phyloP scores from a whole-genome alignment of 1,140 invertebrate species.

The Cataglyphis hispanica region DNA sequence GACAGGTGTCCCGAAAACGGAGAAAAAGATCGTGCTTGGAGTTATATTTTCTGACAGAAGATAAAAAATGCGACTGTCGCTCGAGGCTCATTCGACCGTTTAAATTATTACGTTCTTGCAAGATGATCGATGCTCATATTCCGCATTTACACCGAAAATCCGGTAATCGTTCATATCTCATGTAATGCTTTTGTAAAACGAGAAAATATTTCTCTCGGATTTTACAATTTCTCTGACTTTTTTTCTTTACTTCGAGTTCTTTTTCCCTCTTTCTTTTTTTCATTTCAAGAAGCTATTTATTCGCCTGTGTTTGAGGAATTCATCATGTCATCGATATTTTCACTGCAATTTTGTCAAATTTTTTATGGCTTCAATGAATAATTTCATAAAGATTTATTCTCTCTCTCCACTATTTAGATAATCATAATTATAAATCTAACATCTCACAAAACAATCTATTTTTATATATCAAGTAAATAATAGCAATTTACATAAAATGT shows the following conservation, averaged over 20 bases:
- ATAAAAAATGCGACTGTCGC: conserved; percentile 58
- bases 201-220: conserved; percentile 47
- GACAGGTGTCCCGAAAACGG: conserved; percentile 51
- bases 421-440: conserved; percentile 6
- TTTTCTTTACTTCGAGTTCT: too few relatives aligned
- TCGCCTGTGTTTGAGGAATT: conserved; percentile 27
- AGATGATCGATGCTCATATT: conserved; percentile 62
- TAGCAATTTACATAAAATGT: conserved; percentile 36
- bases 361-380: conserved; percentile 39
- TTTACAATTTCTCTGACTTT: conserved; percentile 19
- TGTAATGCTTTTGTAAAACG: conserved; percentile 32
- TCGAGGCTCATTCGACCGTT: conserved; percentile 32
- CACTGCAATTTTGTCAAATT: conserved; percentile 21
- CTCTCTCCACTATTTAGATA: neutral
- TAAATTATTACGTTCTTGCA: conserved; percentile 55
- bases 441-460: neutral
- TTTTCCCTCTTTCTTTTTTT: neutral
- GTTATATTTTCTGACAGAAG: conserved; percentile 24
- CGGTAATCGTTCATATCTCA: conserved; percentile 58
- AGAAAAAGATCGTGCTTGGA: conserved; percentile 50
- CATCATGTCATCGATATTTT: conserved; percentile 9
- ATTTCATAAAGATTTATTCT: conserved; percentile 56
- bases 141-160: conserved; percentile 51
- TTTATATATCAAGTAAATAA: conserved; percentile 11
- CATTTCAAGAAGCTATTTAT: conserved; percentile 41